A percentile compares a stretch with the other conserved stretches of the same genome.
Evolutionary conservation across 1,140 invertebrate species (phyloP).

Genomic region (Caenorhabditis tropicalis): DNA sequence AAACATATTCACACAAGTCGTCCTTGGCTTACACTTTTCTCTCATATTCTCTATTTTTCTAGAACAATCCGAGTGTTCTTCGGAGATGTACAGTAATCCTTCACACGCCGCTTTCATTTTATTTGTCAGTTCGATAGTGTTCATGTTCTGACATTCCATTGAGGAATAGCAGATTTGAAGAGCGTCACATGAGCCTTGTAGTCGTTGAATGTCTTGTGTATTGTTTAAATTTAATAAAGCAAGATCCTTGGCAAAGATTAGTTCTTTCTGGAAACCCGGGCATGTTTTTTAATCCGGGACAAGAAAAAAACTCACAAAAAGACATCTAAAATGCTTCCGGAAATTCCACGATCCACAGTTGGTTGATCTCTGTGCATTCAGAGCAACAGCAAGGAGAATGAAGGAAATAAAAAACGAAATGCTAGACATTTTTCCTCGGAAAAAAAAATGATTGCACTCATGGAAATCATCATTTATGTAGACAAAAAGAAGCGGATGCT

Average conservation of each 20-base stretch:
- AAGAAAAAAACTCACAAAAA: neutral
- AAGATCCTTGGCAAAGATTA: neutral
- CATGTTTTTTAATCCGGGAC: neutral
- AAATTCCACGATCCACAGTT: neutral
- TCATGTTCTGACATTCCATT: neutral
- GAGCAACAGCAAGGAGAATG: too few relatives aligned
- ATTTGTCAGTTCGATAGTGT: neutral
- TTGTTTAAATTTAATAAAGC: neutral
- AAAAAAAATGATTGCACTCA: neutral
- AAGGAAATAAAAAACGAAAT: neutral
- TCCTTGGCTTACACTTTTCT: neutral
- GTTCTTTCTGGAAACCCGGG: neutral
- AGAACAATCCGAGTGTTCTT: neutral
- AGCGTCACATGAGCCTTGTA: neutral
- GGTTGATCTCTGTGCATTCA: neutral
- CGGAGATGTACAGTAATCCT: neutral
- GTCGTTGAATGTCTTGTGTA: neutral
- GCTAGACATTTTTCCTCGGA: neutral
- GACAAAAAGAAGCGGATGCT: neutral
- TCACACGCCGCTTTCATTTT: neutral
- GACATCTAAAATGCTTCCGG: neutral
- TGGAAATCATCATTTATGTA: neutral
- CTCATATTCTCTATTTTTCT: neutral
- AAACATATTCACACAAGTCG: neutral
- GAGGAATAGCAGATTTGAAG: neutral